These are phyloP conservation scores for Connochaetes taurinus DNA, from an alignment of 2,113 vertebrate species.

Conservation along the genomic window DNA sequence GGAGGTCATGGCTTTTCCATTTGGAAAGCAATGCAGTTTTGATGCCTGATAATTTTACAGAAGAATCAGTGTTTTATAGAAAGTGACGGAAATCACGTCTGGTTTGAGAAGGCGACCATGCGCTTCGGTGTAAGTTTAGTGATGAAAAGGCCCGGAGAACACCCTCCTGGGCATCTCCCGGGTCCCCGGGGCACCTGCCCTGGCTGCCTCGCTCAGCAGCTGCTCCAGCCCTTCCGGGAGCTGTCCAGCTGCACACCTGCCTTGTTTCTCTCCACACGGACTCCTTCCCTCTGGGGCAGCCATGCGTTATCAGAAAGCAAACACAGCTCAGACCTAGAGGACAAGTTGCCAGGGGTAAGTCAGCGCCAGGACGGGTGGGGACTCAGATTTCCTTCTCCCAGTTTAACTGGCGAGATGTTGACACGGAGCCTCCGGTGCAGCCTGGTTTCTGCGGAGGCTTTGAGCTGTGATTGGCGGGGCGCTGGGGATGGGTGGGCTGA, in stretches of 20 bases:
- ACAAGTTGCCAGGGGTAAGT: fast-evolving
- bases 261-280: fast-evolving
- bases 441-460: too few relatives aligned
- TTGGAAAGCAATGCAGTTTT: neutral
- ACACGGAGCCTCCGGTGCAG: fast-evolving
- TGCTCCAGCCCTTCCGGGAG: neutral
- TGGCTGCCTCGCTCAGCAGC: neutral
- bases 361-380: fast-evolving
- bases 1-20: neutral
- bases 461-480: too few relatives aligned
- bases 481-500: fast-evolving
- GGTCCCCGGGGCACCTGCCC: fast-evolving
- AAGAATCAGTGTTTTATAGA: neutral
- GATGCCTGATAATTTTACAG: neutral
- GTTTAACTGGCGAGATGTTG: fast-evolving
- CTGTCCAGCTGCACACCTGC: neutral
- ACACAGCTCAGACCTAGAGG: too few relatives aligned
- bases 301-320: neutral
- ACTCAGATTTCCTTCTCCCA: fast-evolving
- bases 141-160: neutral
- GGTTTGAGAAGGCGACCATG: neutral
- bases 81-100: neutral
- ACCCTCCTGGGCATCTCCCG: neutral
- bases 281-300: neutral
- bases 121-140: neutral